phyloP scores from a whole-genome alignment of 2,113 vertebrate genomes.

The Psilopsiagon aymara region DNA sequence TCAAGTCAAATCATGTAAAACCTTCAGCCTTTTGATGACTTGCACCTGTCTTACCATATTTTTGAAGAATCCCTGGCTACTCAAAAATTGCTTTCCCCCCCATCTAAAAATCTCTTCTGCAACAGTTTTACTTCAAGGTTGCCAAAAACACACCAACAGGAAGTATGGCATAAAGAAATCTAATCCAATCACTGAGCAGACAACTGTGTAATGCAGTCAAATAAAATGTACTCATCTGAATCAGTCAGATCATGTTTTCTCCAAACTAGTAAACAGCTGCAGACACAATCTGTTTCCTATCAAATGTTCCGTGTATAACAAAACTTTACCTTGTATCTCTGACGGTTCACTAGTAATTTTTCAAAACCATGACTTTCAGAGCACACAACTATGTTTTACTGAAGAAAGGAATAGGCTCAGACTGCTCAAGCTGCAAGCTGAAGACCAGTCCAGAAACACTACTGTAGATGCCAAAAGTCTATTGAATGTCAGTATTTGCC shows the following conservation, averaged over 20 bases:
- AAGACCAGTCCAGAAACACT: constrained; percentile 42
- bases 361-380: constrained; percentile 66
- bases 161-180: background rate
- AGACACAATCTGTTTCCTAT: constrained; percentile 73
- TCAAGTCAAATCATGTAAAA: constrained; percentile 27
- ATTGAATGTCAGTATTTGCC: constrained; percentile 50
- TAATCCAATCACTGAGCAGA: constrained; percentile 36
- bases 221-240: constrained; percentile 66
- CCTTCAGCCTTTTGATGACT: constrained; percentile 27
- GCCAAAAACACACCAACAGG: background rate
- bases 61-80: background rate
- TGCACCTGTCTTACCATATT: constrained; percentile 15
- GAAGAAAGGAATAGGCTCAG: constrained; percentile 52
- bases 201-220: constrained; percentile 38
- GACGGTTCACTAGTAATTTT: constrained; percentile 68
- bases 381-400: constrained; percentile 65
- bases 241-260: constrained; percentile 66
- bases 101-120: background rate
- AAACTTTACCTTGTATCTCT: constrained; percentile 59
- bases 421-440: constrained; percentile 31
- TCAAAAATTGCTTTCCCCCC: background rate
- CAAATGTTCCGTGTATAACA: constrained; percentile 58
- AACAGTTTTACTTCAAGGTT: background rate
- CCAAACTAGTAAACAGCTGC: constrained; percentile 69
- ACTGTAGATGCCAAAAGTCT: constrained; percentile 51